Percentiles rank a stretch among this genome's conserved stretches.
Conservation (phyloP, 2,113 vertebrate species). For the Ctenodactylus gundi region DNA sequence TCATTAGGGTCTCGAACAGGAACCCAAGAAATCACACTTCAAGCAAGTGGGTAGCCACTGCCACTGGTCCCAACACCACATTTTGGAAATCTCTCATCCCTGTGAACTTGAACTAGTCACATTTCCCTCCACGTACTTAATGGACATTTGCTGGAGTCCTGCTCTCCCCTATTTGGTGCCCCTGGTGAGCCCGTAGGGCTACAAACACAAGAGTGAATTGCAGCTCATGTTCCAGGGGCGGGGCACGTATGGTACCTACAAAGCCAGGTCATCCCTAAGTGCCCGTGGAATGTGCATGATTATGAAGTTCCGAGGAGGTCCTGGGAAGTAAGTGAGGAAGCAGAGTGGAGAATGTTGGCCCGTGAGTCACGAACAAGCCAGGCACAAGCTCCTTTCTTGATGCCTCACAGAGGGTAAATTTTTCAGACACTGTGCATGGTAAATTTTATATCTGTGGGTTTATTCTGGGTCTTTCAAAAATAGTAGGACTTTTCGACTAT, state of each 20-base stretch:
- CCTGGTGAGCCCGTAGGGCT: too few species aligned
- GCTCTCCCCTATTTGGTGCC: background rate
- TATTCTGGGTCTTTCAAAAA: conserved; percentile 2
- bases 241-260: background rate
- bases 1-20: background rate
- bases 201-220: background rate
- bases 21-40: background rate
- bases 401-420: background rate
- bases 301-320: background rate
- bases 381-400: background rate
- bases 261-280: rapidly evolving
- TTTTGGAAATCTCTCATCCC: background rate
- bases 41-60: background rate
- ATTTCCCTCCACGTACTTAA: background rate
- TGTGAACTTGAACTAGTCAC: background rate
- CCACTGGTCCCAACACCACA: rapidly evolving
- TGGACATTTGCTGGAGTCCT: background rate
- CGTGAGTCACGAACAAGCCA: background rate
- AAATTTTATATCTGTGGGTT: background rate
- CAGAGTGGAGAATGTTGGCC: background rate
- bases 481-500: background rate
- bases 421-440: background rate
- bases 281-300: background rate
- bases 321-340: background rate
- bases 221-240: background rate